phyloP scores from a whole-genome alignment of 2,113 vertebrate genomes.

The Halcyon malimbica region DNA sequence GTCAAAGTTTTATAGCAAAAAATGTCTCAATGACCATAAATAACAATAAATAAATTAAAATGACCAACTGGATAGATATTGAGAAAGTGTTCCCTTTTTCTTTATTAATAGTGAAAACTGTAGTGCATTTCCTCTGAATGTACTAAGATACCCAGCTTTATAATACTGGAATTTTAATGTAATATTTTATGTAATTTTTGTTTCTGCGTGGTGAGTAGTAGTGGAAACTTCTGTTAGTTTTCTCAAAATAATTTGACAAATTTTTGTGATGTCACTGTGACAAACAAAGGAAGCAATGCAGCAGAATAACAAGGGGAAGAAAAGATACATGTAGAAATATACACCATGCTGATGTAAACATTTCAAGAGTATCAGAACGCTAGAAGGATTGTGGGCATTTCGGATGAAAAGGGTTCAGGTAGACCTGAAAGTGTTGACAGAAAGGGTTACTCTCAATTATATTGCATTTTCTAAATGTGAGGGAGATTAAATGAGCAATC shows the following conservation, averaged over 20 bases:
- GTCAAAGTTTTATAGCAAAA: not conserved
- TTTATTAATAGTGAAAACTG: not conserved
- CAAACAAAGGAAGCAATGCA: not conserved
- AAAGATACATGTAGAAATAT: not conserved
- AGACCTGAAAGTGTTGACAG: not conserved
- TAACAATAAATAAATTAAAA: not conserved
- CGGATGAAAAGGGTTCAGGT: not conserved
- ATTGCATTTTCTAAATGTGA: not conserved
- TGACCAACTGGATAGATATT: not conserved
- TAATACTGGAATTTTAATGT: not conserved
- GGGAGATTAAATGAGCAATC: not conserved
- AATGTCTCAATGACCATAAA: not conserved
- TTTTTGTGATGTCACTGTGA: not conserved
- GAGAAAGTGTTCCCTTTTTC: not conserved
- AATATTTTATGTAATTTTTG: not conserved
- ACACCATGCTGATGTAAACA: not conserved
- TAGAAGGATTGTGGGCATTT: not conserved
- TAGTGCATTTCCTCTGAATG: not conserved
- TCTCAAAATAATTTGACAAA: not conserved
- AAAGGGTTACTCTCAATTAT: not conserved
- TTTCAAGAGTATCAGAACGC: not conserved
- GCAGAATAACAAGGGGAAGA: not conserved
- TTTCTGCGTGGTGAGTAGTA: not conserved
- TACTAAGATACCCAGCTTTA: not conserved
- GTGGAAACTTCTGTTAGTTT: not conserved